Evolutionary conservation across 2,113 vertebrate genomes (phyloP).

Genomic region (Nycticryphes semicollaris): DNA sequence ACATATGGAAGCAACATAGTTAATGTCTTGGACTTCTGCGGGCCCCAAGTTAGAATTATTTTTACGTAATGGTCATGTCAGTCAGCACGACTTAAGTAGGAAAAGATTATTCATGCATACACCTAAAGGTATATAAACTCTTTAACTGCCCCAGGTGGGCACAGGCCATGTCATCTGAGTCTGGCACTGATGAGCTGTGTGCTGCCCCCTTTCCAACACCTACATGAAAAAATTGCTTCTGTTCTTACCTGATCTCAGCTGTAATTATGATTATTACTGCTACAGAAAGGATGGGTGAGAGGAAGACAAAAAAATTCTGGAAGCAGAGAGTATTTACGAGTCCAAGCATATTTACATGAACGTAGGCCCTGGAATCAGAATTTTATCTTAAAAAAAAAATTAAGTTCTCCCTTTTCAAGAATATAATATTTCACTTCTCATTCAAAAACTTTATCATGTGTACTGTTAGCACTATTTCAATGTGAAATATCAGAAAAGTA

Average conservation of each 20-base stretch:
- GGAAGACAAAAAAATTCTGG: neutral
- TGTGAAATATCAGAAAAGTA: conserved; percentile 27
- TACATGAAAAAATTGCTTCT: neutral
- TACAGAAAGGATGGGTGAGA: neutral
- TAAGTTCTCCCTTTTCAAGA: neutral
- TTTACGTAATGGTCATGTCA: neutral
- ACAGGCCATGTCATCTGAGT: neutral
- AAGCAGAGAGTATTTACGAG: neutral
- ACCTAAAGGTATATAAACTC: neutral
- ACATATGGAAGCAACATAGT: neutral
- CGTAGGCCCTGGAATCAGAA: neutral
- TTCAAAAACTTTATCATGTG: neutral
- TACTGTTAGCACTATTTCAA: neutral
- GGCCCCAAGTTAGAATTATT: neutral
- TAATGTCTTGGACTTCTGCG: neutral
- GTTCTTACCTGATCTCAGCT: neutral
- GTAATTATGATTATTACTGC: neutral
- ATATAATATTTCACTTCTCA: neutral
- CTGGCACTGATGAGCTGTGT: neutral
- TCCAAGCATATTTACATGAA: neutral
- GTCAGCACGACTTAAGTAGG: neutral
- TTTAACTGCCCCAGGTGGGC: neutral
- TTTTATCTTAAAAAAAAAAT: neutral
- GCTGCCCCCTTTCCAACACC: neutral
- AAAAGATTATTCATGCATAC: neutral